phyloP scores from a whole-genome alignment of 1,140 invertebrate genomes.

The Zaprionus davidi region DNA sequence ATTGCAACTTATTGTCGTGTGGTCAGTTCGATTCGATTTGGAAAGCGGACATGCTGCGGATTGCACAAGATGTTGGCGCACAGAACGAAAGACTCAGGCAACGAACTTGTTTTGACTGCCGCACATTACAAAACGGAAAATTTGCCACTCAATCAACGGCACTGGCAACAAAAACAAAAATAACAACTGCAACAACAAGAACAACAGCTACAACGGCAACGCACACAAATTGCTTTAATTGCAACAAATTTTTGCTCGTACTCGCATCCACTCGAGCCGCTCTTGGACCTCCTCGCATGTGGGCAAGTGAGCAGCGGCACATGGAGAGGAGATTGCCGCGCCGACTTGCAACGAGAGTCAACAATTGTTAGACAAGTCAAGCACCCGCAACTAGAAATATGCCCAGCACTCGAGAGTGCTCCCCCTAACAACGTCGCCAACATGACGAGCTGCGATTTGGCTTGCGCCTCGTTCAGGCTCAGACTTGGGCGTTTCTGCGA shows the following conservation, averaged over 20 bases:
- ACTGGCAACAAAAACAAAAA: conserved; percentile 35
- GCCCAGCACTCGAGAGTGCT: conserved; percentile 36
- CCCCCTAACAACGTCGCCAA: conserved; percentile 14
- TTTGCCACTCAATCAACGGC: conserved; percentile 78
- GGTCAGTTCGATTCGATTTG: conserved; percentile 32
- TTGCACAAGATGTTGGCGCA: conserved; percentile 56
- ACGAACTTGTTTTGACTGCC: conserved; percentile 72
- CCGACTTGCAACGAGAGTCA: conserved; percentile 53
- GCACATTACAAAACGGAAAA: conserved; percentile 55
- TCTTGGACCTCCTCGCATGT: conserved; percentile 36
- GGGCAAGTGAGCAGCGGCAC: conserved; percentile 14
- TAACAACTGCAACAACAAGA: conserved; percentile 1
- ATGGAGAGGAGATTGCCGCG: conserved; percentile 39
- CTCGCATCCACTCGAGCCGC: conserved; percentile 63
- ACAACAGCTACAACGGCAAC: conserved; percentile 47
- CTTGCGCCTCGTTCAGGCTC: conserved; percentile 36
- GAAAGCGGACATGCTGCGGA: conserved; percentile 42
- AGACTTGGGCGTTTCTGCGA: conserved; percentile 53
- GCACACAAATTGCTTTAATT: conserved; percentile 82
- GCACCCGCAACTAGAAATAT: conserved; percentile 73
- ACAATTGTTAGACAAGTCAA: conserved; percentile 60
- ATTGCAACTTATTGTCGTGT: conserved; percentile 53
- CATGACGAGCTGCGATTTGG: conserved; percentile 58
- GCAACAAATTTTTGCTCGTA: conserved; percentile 77
- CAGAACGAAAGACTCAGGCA: conserved; percentile 76